Percentiles rank a stretch among this genome's conserved stretches.
phyloP scores from a whole-genome alignment of 2,113 vertebrate genomes.

The Microcebus griseorufus region DNA sequence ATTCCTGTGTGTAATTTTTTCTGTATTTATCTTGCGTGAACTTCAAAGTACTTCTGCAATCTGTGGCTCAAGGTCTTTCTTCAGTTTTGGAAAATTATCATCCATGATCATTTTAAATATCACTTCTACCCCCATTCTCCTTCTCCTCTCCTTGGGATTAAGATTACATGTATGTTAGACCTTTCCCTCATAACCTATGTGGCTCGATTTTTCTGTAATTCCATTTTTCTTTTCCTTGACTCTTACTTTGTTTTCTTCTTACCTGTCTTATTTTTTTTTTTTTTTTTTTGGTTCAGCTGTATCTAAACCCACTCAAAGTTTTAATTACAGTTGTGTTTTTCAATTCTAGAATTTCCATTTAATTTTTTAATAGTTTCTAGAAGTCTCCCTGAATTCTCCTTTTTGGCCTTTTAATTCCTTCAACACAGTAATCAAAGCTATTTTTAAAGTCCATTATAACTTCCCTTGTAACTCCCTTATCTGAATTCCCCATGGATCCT shows the following conservation, averaged over 20 bases:
- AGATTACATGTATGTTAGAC: background rate
- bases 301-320: background rate
- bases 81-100: background rate
- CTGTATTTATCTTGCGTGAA: background rate
- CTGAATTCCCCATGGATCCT: background rate
- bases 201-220: background rate
- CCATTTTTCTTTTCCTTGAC: background rate
- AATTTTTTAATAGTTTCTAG: background rate
- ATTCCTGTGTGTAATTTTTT: background rate
- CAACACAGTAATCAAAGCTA: background rate
- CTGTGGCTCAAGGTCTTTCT: background rate
- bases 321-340: background rate
- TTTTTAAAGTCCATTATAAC: slow-evolving; percentile 14
- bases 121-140: background rate
- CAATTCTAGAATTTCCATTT: background rate
- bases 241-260: background rate
- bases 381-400: background rate
- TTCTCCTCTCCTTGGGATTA: background rate
- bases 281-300: background rate
- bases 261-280: background rate
- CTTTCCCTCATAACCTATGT: background rate
- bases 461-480: background rate
- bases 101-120: background rate
- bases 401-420: background rate
- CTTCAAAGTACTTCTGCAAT: background rate